Conservation (phyloP, 2,797 vertebrate genomes). For the Alca torda region DNA sequence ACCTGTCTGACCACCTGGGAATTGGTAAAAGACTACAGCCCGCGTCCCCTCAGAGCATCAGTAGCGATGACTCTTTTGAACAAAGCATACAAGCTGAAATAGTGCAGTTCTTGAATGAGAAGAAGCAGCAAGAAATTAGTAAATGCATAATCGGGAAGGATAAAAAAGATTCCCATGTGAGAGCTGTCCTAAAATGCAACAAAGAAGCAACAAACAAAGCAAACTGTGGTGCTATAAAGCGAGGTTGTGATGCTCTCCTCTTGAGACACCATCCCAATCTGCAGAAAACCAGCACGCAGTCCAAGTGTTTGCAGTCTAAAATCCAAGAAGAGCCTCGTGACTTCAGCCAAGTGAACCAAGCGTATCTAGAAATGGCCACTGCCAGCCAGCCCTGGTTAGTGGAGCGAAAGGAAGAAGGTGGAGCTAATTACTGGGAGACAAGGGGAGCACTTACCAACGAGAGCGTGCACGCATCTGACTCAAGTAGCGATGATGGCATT, state of each 20-base stretch:
- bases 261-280: constrained; percentile 58
- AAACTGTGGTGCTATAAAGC: background rate
- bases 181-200: background rate
- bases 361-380: background rate
- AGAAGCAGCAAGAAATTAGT: constrained; percentile 70
- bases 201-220: background rate
- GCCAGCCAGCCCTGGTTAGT: background rate
- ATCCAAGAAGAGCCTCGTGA: background rate
- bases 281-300: background rate
- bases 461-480: constrained; percentile 67
- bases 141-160: constrained; percentile 16
- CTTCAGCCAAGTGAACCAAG: background rate
- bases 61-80: constrained; percentile 82
- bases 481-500: constrained; percentile 95
- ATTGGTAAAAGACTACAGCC: constrained; percentile 37
- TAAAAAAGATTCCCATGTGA: background rate
- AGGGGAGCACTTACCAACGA: background rate
- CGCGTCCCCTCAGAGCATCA: constrained; percentile 75
- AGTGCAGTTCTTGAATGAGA: constrained; percentile 78
- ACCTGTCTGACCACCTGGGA: constrained; percentile 17
- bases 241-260: background rate
- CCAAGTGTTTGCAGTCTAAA: constrained; percentile 37
- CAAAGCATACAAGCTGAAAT: constrained; percentile 81
- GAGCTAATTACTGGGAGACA: background rate
- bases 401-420: background rate